Evolutionary conservation across 2,113 vertebrate species (phyloP).

Genomic region (Bubalus kerabau): DNA sequence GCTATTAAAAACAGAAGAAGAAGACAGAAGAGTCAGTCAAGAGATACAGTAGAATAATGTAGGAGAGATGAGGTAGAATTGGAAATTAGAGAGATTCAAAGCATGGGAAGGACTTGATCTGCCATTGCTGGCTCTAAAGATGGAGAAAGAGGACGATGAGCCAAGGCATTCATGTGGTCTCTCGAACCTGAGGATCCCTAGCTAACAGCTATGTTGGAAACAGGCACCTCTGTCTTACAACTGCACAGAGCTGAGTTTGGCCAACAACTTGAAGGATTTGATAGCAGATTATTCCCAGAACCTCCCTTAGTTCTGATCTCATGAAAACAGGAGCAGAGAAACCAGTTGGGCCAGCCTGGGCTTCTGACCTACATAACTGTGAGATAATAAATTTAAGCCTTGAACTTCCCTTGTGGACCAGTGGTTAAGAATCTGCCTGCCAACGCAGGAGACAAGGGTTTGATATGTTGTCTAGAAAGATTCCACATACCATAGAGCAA

Average conservation of each 20-base stretch:
- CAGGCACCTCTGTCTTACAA: background rate
- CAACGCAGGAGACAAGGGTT: background rate
- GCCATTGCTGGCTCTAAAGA: background rate
- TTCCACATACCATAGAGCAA: background rate
- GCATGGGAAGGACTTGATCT: background rate
- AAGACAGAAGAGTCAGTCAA: background rate
- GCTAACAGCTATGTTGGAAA: background rate
- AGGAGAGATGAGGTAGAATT: background rate
- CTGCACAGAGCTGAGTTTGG: background rate
- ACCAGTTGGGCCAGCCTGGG: background rate
- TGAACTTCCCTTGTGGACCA: background rate
- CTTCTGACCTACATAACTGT: background rate
- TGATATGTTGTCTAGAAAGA: background rate
- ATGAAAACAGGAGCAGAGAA: background rate
- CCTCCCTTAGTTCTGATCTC: background rate
- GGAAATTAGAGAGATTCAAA: background rate
- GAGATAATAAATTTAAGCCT: background rate
- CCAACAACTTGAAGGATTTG: background rate
- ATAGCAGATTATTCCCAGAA: background rate
- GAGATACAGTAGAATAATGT: background rate
- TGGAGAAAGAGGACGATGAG: background rate
- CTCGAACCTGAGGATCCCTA: background rate
- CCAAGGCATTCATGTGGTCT: background rate
- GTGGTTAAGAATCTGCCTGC: background rate
- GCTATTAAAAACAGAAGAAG: background rate